These are phyloP conservation scores for Drosophila auraria DNA, from an alignment of 1,140 invertebrate species.

Conservation along the genomic window DNA sequence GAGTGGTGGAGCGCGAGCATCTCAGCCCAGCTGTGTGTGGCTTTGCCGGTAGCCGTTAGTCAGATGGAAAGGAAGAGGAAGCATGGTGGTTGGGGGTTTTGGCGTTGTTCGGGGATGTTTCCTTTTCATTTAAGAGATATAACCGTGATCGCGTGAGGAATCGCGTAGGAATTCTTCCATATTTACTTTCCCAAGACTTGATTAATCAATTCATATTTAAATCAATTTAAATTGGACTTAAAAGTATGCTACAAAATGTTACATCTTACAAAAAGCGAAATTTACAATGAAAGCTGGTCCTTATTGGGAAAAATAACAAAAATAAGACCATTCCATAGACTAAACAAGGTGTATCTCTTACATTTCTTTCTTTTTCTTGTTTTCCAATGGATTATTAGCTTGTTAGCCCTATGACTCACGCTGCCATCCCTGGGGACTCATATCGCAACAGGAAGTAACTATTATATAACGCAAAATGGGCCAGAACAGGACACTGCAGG, in stretches of 20 bases:
- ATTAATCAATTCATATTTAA: background rate
- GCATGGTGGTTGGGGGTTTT: background rate
- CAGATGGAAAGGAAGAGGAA: conserved; percentile 32
- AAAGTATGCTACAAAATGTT: no score
- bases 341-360: background rate
- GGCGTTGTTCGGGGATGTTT: conserved; percentile 4
- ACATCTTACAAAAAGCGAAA: no score
- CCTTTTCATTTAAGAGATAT: conserved; percentile 2
- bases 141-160: background rate
- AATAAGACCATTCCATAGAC: no score
- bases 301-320: no score
- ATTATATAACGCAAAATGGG: conserved; percentile 73
- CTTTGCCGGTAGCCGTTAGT: conserved; percentile 63
- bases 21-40: conserved; percentile 63
- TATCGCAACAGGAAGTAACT: conserved; percentile 63
- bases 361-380: background rate
- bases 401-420: conserved; percentile 48
- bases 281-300: no score
- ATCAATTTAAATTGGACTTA: no score
- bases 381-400: conserved; percentile 6
- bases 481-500: conserved; percentile 32
- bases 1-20: conserved; percentile 8
- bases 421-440: conserved; percentile 38
- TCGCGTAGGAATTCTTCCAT: background rate
- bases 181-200: background rate